Evolutionary conservation across 1,140 invertebrate species (phyloP).

Genomic region (Daktulosphaira vitifoliae): DNA sequence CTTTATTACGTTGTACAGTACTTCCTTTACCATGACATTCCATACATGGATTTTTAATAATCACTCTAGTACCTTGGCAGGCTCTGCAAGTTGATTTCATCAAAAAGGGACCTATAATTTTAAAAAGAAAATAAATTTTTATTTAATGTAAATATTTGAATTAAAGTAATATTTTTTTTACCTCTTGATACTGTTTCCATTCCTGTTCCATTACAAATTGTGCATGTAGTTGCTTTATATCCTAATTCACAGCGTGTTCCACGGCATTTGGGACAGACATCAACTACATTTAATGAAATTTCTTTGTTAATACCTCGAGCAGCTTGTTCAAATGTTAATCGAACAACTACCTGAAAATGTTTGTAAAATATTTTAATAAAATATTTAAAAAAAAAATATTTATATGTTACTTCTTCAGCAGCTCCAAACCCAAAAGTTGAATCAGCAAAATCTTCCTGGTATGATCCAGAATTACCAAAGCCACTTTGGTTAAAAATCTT

Average conservation of each 20-base stretch:
- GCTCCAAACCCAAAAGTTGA: constrained; percentile 62
- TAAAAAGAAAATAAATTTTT: constrained; percentile 12
- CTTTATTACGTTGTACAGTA: constrained; percentile 76
- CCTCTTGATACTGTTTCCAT: constrained; percentile 81
- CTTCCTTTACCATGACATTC: constrained; percentile 92
- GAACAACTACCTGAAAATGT: constrained; percentile 56
- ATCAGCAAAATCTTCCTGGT: constrained; percentile 74
- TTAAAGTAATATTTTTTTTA: constrained; percentile 24
- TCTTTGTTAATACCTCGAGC: constrained; percentile 93
- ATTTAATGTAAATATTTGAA: constrained; percentile 1
- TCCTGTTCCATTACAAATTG: constrained; percentile 94
- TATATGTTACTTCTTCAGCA: constrained; percentile 66
- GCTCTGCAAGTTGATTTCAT: constrained; percentile 92
- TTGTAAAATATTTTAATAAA: constrained; percentile 43
- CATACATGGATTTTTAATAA: constrained; percentile 82
- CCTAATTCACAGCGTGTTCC: constrained; percentile 80
- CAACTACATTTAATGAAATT: constrained; percentile 81
- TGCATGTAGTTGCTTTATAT: constrained; percentile 75
- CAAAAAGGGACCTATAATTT: constrained; percentile 76
- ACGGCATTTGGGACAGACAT: constrained; percentile 81
- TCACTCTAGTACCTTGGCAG: constrained; percentile 78
- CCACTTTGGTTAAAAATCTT: constrained; percentile 77
- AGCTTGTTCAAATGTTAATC: constrained; percentile 89
- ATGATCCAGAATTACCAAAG: constrained; percentile 42
- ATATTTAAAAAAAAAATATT: constrained; percentile 5